Evolutionary conservation across 1,140 invertebrate genomes (phyloP).

Genomic region (Carcinoscorpius rotundicauda): DNA sequence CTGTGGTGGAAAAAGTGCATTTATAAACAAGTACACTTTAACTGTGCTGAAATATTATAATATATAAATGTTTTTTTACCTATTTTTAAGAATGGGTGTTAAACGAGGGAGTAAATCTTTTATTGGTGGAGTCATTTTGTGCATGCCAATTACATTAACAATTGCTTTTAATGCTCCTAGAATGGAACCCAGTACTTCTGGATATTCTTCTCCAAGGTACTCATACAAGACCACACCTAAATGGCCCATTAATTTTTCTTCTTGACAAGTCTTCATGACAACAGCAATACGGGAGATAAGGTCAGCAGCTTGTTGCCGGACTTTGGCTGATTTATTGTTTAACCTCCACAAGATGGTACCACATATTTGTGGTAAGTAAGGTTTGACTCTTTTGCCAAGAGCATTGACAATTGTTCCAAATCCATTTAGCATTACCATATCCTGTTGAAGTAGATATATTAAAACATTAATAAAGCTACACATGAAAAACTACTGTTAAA

Average conservation of each 20-base stretch:
- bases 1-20: background rate
- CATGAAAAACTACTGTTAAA: no score
- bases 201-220: constrained; percentile 98
- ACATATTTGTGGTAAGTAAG: constrained; percentile 98
- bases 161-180: constrained; percentile 96
- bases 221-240: constrained; percentile 99
- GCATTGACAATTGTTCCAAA: constrained; percentile 99
- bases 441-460: constrained; percentile 41
- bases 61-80: constrained; percentile 24
- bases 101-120: constrained; percentile 94
- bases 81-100: constrained; percentile 88
- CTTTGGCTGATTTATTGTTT: constrained; percentile 99
- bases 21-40: background rate
- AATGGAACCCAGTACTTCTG: constrained; percentile 97
- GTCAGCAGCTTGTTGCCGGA: constrained; percentile 97
- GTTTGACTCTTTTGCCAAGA: constrained; percentile 91
- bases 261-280: constrained; percentile 99
- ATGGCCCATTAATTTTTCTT: constrained; percentile 99
- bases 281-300: constrained; percentile 95
- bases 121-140: constrained; percentile 99
- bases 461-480: constrained; percentile 1
- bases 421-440: constrained; percentile 99
- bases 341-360: constrained; percentile 98
- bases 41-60: background rate
- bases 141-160: constrained; percentile 99